Percentiles rank a stretch among this genome's conserved stretches.
Conservation (phyloP, 2,888 invertebrate genomes). For the Xanthia togata region DNA sequence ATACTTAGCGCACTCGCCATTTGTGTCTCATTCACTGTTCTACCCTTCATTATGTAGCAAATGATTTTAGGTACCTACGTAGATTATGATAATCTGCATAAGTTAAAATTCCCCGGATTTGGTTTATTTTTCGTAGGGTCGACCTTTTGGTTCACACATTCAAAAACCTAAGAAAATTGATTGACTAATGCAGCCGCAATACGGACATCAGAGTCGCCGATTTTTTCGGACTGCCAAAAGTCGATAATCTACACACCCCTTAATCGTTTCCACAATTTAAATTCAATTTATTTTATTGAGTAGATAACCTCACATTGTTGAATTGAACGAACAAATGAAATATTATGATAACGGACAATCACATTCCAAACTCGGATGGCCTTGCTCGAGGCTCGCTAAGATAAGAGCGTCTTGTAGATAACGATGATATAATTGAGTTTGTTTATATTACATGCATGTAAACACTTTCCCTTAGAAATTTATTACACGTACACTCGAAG, state of each 20-base stretch:
- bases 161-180: too few species aligned
- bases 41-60: too few species aligned
- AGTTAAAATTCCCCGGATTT: too few species aligned
- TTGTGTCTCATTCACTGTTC: too few species aligned
- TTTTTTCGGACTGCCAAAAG: not conserved
- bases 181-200: too few species aligned
- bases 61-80: too few species aligned
- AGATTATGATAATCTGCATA: too few species aligned
- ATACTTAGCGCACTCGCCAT: too few species aligned
- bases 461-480: slow-evolving; percentile 50
- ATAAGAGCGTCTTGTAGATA: slow-evolving; percentile 57
- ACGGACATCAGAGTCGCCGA: not conserved
- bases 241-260: slow-evolving; percentile 22
- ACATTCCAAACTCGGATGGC: slow-evolving; percentile 54
- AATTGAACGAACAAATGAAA: slow-evolving; percentile 62
- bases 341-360: slow-evolving; percentile 67
- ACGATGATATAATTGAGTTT: slow-evolving; percentile 53
- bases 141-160: too few species aligned
- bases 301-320: slow-evolving; percentile 51
- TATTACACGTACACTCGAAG: slow-evolving; percentile 33
- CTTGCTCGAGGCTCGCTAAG: slow-evolving; percentile 53
- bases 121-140: too few species aligned
- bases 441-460: slow-evolving; percentile 46
- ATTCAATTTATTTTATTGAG: slow-evolving; percentile 59
- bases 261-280: slow-evolving; percentile 67